Percentiles rank a stretch among this genome's conserved stretches.
Conservation (phyloP, 2,113 vertebrate genomes). For the Gambusia holbrooki region DNA sequence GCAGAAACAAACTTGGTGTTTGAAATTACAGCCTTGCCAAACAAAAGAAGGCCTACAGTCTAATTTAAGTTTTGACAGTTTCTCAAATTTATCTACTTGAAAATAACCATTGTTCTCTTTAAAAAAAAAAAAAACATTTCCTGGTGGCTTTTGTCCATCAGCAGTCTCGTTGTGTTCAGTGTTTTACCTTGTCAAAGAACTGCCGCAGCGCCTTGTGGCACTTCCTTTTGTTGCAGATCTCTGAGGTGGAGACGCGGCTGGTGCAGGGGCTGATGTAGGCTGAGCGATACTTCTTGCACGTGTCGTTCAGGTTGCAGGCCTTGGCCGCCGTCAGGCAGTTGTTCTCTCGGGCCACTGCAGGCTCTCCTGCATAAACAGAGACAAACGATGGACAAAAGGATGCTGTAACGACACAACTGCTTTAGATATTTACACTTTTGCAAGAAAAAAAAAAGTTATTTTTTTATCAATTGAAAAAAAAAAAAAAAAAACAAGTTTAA, state of each 20-base stretch:
- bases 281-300: constrained; percentile 97
- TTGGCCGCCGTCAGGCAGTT: constrained; percentile 97
- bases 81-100: constrained; percentile 33
- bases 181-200: constrained; percentile 94
- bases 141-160: constrained; percentile 23
- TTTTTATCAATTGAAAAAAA: no score
- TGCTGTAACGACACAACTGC: neutral
- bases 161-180: neutral
- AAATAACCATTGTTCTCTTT: neutral
- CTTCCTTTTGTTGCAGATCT: constrained; percentile 97
- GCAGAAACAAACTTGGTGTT: constrained; percentile 47
- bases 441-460: neutral
- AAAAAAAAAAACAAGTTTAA: neutral
- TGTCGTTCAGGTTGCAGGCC: constrained; percentile 98
- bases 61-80: constrained; percentile 46
- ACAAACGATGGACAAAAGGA: neutral
- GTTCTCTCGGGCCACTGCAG: constrained; percentile 90
- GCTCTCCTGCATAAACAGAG: constrained; percentile 80
- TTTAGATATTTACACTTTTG: neutral
- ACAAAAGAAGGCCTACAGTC: constrained; percentile 21
- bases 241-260: constrained; percentile 90
- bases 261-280: constrained; percentile 98
- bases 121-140: neutral
- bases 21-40: constrained; percentile 17
- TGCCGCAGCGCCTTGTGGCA: constrained; percentile 97